phyloP scores from a whole-genome alignment of 2,888 invertebrate genomes.

The Scaptomyza parva region DNA sequence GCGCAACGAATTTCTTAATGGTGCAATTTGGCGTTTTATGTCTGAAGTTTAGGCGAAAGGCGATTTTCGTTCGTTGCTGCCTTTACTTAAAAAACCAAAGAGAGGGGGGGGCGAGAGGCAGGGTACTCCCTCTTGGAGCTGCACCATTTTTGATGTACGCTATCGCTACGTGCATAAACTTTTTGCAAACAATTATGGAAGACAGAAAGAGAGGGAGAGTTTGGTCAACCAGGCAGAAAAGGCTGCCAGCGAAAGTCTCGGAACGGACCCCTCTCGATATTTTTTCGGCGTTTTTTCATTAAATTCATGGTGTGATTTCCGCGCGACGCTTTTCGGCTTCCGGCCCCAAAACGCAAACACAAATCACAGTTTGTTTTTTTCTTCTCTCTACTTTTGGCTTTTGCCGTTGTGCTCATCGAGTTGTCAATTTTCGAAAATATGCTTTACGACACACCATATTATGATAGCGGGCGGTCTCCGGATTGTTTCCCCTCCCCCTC shows the following conservation, averaged over 20 bases:
- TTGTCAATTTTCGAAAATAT: slow-evolving; percentile 58
- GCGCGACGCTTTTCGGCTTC: slow-evolving; percentile 67
- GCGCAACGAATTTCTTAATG: slow-evolving; percentile 84
- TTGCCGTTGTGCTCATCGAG: slow-evolving; percentile 33
- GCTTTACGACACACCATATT: slow-evolving; percentile 28
- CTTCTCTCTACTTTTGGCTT: not conserved
- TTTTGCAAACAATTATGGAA: slow-evolving; percentile 79
- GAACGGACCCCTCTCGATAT: slow-evolving; percentile 51
- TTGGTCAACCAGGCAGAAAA: slow-evolving; percentile 37
- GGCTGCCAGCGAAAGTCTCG: not conserved
- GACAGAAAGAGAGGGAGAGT: slow-evolving; percentile 6
- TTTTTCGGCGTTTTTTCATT: slow-evolving; percentile 73
- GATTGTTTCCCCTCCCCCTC: no score
- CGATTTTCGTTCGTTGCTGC: slow-evolving; percentile 57
- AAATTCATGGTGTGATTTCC: slow-evolving; percentile 79
- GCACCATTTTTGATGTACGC: slow-evolving; percentile 69
- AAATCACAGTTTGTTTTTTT: slow-evolving; percentile 48
- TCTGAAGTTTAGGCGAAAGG: slow-evolving; percentile 77
- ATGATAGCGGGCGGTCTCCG: slow-evolving; percentile 35
- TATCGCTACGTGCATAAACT: slow-evolving; percentile 80
- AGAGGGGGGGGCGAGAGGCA: not conserved
- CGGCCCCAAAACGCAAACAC: slow-evolving; percentile 56
- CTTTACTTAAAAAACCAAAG: not conserved
- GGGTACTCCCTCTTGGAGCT: no score
- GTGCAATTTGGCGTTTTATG: slow-evolving; percentile 82